Conservation (phyloP, 1,140 invertebrate species). For the Lethocerus indicus region DNA sequence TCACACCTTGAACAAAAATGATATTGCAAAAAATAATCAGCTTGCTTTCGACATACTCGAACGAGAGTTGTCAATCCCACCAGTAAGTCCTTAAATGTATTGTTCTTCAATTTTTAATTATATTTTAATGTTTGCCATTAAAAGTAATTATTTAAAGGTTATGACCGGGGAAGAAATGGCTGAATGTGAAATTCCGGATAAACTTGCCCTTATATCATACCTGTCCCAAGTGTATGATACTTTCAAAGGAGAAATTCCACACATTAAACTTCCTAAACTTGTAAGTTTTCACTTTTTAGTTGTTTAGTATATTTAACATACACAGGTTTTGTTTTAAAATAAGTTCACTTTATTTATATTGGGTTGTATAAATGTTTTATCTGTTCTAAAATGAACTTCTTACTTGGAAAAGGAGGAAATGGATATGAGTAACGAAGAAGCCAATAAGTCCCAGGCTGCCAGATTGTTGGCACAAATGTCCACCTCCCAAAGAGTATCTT, state of each 20-base stretch:
- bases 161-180: conserved; percentile 71
- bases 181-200: conserved; percentile 49
- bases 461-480: conserved; percentile 23
- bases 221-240: conserved; percentile 73
- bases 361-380: too few species aligned
- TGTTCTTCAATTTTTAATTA: too few species aligned
- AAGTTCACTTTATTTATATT: too few species aligned
- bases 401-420: conserved; percentile 16
- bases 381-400: too few species aligned
- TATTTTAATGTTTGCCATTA: not conserved
- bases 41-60: conserved; percentile 66
- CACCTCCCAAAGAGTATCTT: conserved; percentile 25
- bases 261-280: conserved; percentile 58
- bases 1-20: conserved; percentile 40
- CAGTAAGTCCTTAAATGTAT: conserved; percentile 30
- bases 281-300: conserved; percentile 23
- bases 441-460: conserved; percentile 2
- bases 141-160: conserved; percentile 24
- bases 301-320: not conserved
- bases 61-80: conserved; percentile 53
- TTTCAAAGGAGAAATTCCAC: conserved; percentile 66
- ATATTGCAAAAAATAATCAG: conserved; percentile 53
- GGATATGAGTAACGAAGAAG: conserved; percentile 6
- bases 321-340: too few species aligned
- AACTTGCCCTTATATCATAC: conserved; percentile 61